Conservation (phyloP, 2,888 invertebrate species). For the Halictus quadricinctus region DNA sequence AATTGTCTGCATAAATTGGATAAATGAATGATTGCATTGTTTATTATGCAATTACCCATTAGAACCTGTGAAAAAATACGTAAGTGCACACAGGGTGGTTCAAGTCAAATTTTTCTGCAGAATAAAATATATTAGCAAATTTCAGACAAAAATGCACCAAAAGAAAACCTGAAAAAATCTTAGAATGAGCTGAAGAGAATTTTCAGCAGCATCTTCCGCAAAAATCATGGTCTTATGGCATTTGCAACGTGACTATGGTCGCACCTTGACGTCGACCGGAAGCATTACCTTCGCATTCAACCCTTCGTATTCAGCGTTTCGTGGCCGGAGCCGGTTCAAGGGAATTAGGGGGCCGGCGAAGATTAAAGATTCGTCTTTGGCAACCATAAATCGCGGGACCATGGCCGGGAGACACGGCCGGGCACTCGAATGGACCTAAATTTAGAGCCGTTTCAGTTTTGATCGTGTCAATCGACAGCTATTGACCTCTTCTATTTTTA, state of each 20-base stretch:
- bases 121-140: not conserved
- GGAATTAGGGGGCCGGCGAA: slow-evolving; percentile 50
- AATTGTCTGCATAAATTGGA: not conserved
- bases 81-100: no score
- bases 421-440: not conserved
- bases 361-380: slow-evolving; percentile 55
- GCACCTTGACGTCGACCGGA: slow-evolving; percentile 38
- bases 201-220: not conserved
- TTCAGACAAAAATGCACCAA: not conserved
- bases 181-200: not conserved
- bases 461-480: not conserved
- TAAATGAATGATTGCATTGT: not conserved
- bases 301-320: slow-evolving; percentile 41
- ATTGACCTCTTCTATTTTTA: not conserved
- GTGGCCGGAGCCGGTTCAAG: slow-evolving; percentile 53
- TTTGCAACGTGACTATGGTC: not conserved
- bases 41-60: not conserved
- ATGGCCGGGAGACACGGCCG: not conserved
- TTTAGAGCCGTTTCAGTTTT: not conserved
- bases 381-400: not conserved
- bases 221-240: not conserved
- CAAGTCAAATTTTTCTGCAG: not conserved
- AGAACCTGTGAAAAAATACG: no score
- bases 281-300: slow-evolving; percentile 55
- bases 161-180: not conserved